Evolutionary conservation across 2,113 vertebrate species (phyloP), one percentile per base, ranked within the genome.

Genomic region (Martes martes): DNA sequence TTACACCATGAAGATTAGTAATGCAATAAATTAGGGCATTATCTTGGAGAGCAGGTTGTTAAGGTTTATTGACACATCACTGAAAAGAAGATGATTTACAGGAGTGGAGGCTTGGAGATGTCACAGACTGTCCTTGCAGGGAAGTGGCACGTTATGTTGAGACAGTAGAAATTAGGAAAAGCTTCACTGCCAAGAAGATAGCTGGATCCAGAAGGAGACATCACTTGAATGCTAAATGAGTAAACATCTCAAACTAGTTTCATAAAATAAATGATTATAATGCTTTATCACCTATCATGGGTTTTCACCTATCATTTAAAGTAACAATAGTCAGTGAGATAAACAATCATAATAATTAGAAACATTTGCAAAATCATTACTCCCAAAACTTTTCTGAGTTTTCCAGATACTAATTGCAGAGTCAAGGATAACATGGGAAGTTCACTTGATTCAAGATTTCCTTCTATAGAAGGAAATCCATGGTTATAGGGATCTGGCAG

Each of bases 191-290:
- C 4, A 14, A 84, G 28, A 36, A 73, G 39, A 21, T 4, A 83
- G 11, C 7, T 93, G n/a, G 18, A 88, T 59, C 18, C 59, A 33
- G 57, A 74, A 59, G n/a, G 14, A 88, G 11, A 87, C 28, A 45
- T 8, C 10, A 57, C 74, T 69, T 59, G 47, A 59, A 63, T 59
- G 39, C 59, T 71, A 82, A 84, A 61, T 15, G 16, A 94, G 45
- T 63, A 61, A 96, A 89, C 4, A 52, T 73, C 28, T 91, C 89
- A 87, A 91, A 59, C 18, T 45, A 52, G 83, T 69, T 97, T 93
- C 36, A 42, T 89, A 55, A 94, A 80, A 84, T 65, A 88, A 78
- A 59, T 73, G 24, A 92, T 10, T 59, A 7, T 33, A 73, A 79
- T 14, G n/a, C 4, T 92, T 67, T 78, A 50, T 73, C 21, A 31